A percentile compares a stretch with the other conserved stretches of the same genome.
phyloP scores from a whole-genome alignment of 2,888 invertebrate genomes.

The Dryobotodes eremita region DNA sequence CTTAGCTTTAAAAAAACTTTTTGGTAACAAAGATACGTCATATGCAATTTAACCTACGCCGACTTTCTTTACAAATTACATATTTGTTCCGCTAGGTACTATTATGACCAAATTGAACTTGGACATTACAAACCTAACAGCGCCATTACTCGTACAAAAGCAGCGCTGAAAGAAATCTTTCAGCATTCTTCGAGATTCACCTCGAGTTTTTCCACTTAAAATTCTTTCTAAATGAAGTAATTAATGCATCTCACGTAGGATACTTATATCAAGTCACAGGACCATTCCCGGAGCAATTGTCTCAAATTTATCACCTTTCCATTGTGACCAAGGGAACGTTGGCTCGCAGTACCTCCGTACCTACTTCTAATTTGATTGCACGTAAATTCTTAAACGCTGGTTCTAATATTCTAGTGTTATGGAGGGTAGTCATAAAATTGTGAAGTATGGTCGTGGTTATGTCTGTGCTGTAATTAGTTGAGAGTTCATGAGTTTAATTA shows the following conservation, averaged over 20 bases:
- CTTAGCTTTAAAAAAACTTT: background rate
- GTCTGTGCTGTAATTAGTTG: slow-evolving; percentile 29
- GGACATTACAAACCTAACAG: slow-evolving; percentile 1
- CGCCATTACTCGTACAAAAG: slow-evolving; percentile 29
- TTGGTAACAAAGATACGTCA: background rate
- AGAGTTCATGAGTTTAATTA: slow-evolving; percentile 39
- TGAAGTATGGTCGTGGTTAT: slow-evolving; percentile 37
- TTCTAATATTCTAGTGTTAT: slow-evolving; percentile 53
- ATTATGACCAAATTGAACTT: background rate
- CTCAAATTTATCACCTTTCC: slow-evolving; percentile 74
- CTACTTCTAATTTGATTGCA: slow-evolving; percentile 63
- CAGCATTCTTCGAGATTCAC: slow-evolving; percentile 12
- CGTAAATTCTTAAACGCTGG: slow-evolving; percentile 64
- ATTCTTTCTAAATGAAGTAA: slow-evolving; percentile 62
- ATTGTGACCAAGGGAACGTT: slow-evolving; percentile 64
- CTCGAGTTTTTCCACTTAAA: slow-evolving; percentile 39
- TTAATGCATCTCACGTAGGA: slow-evolving; percentile 71
- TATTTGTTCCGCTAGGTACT: background rate
- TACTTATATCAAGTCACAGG: slow-evolving; percentile 73
- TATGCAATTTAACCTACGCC: background rate
- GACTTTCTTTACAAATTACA: background rate
- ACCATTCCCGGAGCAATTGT: slow-evolving; percentile 74
- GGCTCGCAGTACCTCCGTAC: slow-evolving; percentile 33
- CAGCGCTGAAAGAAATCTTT: slow-evolving; percentile 31
- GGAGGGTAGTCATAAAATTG: slow-evolving; percentile 49